A percentile compares a stretch with the other conserved stretches of the same genome.
These are phyloP conservation scores for Thysanoteuthis rhombus DNA, from an alignment of 2,888 invertebrate species.

Conservation along the genomic window DNA sequence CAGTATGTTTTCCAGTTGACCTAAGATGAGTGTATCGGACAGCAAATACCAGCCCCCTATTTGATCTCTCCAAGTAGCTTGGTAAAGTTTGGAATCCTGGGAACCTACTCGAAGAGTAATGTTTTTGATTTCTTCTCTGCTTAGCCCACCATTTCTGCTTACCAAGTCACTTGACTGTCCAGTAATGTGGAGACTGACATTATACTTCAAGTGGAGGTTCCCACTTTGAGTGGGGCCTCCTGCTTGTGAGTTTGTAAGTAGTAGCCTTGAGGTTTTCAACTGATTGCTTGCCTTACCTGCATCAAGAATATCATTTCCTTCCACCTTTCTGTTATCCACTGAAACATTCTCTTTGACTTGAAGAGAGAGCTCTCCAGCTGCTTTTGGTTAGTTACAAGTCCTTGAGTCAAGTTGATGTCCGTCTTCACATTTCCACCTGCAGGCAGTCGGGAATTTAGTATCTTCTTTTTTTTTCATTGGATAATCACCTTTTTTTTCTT, in stretches of 20 bases:
- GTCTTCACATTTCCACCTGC: not conserved
- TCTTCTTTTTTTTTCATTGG: not conserved
- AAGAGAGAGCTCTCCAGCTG: not conserved
- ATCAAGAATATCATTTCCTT: not conserved
- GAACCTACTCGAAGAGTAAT: not conserved
- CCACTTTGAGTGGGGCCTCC: not conserved
- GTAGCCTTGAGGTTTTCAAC: not conserved
- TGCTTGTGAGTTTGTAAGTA: slow-evolving; percentile 12
- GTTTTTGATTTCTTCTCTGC: not conserved
- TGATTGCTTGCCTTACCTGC: not conserved
- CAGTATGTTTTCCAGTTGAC: slow-evolving; percentile 12
- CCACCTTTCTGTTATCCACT: not conserved
- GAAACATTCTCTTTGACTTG: not conserved
- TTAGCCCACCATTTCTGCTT: not conserved
- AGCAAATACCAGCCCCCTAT: not conserved
- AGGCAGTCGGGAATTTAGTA: not conserved
- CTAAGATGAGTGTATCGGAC: not conserved
- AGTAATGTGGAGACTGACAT: not conserved
- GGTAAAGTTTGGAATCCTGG: slow-evolving; percentile 12
- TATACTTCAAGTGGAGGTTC: not conserved
- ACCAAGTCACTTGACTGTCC: not conserved
- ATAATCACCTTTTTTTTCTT: not conserved
- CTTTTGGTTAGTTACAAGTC: not conserved
- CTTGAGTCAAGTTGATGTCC: slow-evolving; percentile 12
- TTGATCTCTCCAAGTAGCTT: not conserved